These are phyloP conservation scores for Lophotriccus pileatus DNA, from an alignment of 2,797 vertebrate species.

Conservation along the genomic window DNA sequence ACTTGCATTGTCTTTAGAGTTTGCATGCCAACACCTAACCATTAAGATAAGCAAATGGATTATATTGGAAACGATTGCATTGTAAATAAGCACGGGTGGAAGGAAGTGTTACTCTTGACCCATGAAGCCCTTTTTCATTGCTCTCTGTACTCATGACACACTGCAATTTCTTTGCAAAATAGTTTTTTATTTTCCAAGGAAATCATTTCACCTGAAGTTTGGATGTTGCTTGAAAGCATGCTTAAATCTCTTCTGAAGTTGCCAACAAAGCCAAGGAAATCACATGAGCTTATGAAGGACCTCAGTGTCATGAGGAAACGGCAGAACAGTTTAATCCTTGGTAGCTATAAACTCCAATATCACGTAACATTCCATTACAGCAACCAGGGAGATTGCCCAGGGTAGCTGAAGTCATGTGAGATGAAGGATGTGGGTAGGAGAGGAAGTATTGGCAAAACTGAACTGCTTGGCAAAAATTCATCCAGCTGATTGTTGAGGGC, in stretches of 20 bases:
- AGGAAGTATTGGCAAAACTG: neutral
- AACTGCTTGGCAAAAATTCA: neutral
- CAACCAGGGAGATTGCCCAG: neutral
- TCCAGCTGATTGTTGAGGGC: neutral
- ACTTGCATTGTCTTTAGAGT: neutral
- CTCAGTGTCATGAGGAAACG: rapidly evolving
- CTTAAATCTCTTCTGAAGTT: neutral
- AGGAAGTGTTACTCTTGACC: neutral
- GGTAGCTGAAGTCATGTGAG: neutral
- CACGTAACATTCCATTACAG: rapidly evolving
- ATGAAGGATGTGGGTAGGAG: neutral
- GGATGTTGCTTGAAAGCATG: rapidly evolving
- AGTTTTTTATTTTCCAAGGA: neutral
- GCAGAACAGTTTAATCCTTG: neutral
- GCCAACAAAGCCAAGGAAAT: neutral
- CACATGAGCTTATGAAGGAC: neutral
- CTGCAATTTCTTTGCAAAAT: neutral
- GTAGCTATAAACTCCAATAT: neutral
- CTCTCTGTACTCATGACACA: rapidly evolving
- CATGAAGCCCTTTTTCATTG: neutral
- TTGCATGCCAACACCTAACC: neutral
- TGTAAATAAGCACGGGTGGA: neutral
- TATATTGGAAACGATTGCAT: neutral
- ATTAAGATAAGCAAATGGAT: neutral
- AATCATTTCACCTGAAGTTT: rapidly evolving